Evolutionary conservation across 2,113 vertebrate species (phyloP).

Genomic region (Ailurus styani): DNA sequence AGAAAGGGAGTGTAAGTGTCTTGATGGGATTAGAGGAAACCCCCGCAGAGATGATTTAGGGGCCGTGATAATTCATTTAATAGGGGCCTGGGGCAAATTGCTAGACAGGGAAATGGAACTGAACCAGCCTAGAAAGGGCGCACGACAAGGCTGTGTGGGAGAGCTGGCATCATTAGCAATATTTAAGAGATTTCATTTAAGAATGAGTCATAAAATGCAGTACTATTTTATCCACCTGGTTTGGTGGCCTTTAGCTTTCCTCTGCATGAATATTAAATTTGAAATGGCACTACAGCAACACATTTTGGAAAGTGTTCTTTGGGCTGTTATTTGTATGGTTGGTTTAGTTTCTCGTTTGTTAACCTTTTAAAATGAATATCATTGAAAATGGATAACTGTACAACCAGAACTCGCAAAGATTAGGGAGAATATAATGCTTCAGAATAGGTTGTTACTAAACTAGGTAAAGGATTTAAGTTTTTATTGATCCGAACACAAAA

Average conservation of each 20-base stretch:
- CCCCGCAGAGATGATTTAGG: constrained; percentile 89
- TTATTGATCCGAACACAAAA: constrained; percentile 48
- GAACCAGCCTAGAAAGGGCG: constrained; percentile 82
- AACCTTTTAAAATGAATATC: constrained; percentile 88
- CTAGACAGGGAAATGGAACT: constrained; percentile 86
- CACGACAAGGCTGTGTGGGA: constrained; percentile 78
- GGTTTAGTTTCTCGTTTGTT: constrained; percentile 89
- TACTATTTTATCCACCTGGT: constrained; percentile 85
- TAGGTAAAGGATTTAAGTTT: constrained; percentile 59
- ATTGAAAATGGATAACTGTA: constrained; percentile 75
- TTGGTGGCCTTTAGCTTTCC: constrained; percentile 87
- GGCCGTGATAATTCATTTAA: constrained; percentile 89
- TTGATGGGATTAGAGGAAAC: constrained; percentile 89
- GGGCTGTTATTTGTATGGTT: constrained; percentile 90
- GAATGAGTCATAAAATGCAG: constrained; percentile 85
- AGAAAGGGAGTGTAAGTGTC: constrained; percentile 86
- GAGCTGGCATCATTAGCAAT: constrained; percentile 86
- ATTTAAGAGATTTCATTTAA: constrained; percentile 88
- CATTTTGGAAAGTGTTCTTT: constrained; percentile 86
- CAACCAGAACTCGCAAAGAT: constrained; percentile 75
- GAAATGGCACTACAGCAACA: constrained; percentile 83
- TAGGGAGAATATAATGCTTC: constrained; percentile 53
- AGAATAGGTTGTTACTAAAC: constrained; percentile 69
- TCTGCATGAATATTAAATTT: constrained; percentile 86
- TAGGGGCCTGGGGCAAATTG: constrained; percentile 87